A percentile compares a stretch with the other conserved stretches of the same genome.
Conservation (phyloP, 2,888 invertebrate species). For the Calameuta filiformis region DNA sequence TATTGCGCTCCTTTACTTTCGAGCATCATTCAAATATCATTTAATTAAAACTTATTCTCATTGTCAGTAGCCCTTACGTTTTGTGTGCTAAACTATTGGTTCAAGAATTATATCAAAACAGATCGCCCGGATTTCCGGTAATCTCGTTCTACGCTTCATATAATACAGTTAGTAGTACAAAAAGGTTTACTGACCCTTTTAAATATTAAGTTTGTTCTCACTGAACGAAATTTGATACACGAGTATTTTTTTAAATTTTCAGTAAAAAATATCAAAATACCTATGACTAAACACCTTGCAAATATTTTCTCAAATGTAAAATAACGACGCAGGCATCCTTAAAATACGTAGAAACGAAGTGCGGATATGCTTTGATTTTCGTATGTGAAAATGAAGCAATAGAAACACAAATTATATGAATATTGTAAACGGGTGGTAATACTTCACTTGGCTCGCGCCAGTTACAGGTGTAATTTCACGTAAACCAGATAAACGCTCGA, state of each 20-base stretch:
- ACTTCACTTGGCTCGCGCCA: not conserved
- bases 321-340: not conserved
- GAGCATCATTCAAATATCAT: constrained; percentile 14
- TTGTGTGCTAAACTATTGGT: too few relatives aligned
- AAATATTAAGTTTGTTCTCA: too few relatives aligned
- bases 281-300: not conserved
- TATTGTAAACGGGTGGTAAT: not conserved
- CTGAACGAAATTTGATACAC: too few relatives aligned
- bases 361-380: not conserved
- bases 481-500: not conserved
- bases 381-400: not conserved
- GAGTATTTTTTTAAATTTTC: too few relatives aligned
- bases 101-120: too few relatives aligned
- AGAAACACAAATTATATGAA: not conserved
- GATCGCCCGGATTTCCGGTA: too few relatives aligned
- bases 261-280: too few relatives aligned
- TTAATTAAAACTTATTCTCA: not conserved
- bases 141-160: too few relatives aligned
- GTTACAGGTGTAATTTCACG: not conserved
- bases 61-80: not conserved
- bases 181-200: too few relatives aligned
- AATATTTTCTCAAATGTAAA: not conserved
- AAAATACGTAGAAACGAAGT: not conserved
- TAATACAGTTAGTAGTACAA: too few relatives aligned
- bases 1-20: constrained; percentile 43